Percentiles rank a stretch among this genome's conserved stretches.
phyloP scores from a whole-genome alignment of 2,797 vertebrate species.

The Chiropotes sagulatus region DNA sequence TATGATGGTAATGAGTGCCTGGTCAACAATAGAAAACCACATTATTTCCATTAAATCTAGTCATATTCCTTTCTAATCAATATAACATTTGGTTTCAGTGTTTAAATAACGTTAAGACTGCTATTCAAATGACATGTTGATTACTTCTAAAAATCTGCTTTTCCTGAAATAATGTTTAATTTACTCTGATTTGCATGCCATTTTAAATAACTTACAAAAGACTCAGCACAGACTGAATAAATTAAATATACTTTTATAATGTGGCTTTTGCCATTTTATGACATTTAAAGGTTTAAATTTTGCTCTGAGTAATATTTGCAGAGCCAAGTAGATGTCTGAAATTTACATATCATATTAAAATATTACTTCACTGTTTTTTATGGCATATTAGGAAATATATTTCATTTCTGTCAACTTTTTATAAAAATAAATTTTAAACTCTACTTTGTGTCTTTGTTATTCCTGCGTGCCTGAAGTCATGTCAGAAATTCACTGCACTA shows the following conservation, averaged over 20 bases:
- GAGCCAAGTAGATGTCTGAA: slow-evolving; percentile 31
- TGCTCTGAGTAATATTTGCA: slow-evolving; percentile 58
- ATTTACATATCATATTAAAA: slow-evolving; percentile 60
- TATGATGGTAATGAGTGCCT: neutral
- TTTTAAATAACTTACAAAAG: slow-evolving; percentile 64
- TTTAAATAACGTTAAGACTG: slow-evolving; percentile 37
- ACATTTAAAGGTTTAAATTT: slow-evolving; percentile 59
- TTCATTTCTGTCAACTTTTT: slow-evolving; percentile 24
- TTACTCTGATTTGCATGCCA: slow-evolving; percentile 28
- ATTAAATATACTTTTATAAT: slow-evolving; percentile 60
- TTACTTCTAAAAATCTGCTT: slow-evolving; percentile 30
- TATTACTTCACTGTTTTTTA: neutral
- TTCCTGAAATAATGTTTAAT: slow-evolving; percentile 52
- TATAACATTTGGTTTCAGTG: neutral
- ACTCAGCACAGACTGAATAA: slow-evolving; percentile 63
- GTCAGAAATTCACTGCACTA: neutral
- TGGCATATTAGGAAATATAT: neutral
- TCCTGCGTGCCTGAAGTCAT: neutral
- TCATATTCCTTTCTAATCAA: slow-evolving; percentile 26
- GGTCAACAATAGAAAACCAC: neutral
- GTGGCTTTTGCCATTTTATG: slow-evolving; percentile 66
- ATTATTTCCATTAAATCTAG: slow-evolving; percentile 7
- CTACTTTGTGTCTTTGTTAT: neutral
- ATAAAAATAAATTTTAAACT: slow-evolving; percentile 15
- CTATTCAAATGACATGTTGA: neutral